Evolutionary conservation across 2,888 invertebrate genomes (phyloP), one percentile per base, ranked within the genome.

Genomic region (Nyleta sp.): DNA sequence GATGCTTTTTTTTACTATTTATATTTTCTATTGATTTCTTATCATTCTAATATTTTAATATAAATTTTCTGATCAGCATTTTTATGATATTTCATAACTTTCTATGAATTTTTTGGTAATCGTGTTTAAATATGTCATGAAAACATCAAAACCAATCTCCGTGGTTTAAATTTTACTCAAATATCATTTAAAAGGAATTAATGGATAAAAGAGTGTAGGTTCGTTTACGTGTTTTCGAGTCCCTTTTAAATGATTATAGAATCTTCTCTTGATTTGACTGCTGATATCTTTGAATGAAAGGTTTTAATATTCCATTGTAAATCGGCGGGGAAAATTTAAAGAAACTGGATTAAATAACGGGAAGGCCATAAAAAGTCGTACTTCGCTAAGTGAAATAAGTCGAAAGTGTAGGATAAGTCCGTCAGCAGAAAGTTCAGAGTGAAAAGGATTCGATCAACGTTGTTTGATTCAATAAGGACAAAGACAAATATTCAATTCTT

Each of bases 221-320:
- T 65, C 42, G 31, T 52, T 48, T 52, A 52, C 18, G 42, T 48
- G 40, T 65, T 65, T 57, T 35, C 22, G 33, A 68, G 18, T 38
- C 24, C 35, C 2, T 38, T 10, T 42, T 33, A 40, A 53, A 44
- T 44, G 17, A 40, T 53, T 31, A 44, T 31, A 38, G 42, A 64
- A 64, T 44, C 57, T 59, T 59, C 53, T 40, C 40, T 40, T 50
- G 40, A 48, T 68, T 68, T 48, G 48, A 48, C 68, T 57, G 13
- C 15, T 50, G 31, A 70, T 70, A 42, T 70, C 59, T 15, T 44
- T 59, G 18, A 57, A 57, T 44, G 44, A 53, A 53, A 15, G 60
- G 40, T 53, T 60, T 71, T 71, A 62, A 71, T 70, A 70, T 70
- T 60, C 22, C 35, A 70, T 20, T 33, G 52, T 42, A 28, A 50